phyloP scores from a whole-genome alignment of 2,888 invertebrate species.

The Andrena haemorrhoa region DNA sequence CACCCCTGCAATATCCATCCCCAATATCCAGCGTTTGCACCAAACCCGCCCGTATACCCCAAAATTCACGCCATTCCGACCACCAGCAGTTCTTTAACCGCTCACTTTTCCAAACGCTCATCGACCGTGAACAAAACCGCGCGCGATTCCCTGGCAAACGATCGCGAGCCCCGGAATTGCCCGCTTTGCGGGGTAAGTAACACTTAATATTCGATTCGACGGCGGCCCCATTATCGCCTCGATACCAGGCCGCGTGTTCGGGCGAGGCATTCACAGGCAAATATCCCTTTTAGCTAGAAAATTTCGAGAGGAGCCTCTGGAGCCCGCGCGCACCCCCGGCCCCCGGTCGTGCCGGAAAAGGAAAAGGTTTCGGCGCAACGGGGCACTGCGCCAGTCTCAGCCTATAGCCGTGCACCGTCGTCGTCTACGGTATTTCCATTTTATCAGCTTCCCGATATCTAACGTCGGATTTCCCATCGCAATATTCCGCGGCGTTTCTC shows the following conservation, averaged over 20 bases:
- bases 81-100: not conserved
- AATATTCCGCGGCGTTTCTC: slow-evolving; percentile 62
- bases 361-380: not conserved
- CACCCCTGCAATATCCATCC: not conserved
- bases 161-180: not conserved
- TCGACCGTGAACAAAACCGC: slow-evolving; percentile 12
- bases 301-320: slow-evolving; percentile 3
- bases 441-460: slow-evolving; percentile 70
- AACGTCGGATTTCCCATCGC: slow-evolving; percentile 72
- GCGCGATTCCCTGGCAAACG: slow-evolving; percentile 2
- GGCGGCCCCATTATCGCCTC: slow-evolving; percentile 18
- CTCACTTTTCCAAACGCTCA: not conserved
- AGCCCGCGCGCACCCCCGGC: not conserved
- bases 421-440: slow-evolving; percentile 72
- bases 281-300: slow-evolving; percentile 3
- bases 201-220: slow-evolving; percentile 31
- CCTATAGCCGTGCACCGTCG: slow-evolving; percentile 31
- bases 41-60: not conserved
- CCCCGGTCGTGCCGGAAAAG: not conserved
- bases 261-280: slow-evolving; percentile 1
- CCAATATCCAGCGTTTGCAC: not conserved
- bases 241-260: not conserved
- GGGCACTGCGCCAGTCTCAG: not conserved
- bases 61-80: not conserved
- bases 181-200: slow-evolving; percentile 5